Percentiles rank a stretch among this genome's conserved stretches.
Evolutionary conservation across 2,113 vertebrate genomes (phyloP).

Genomic region (Thomomys bottae): DNA sequence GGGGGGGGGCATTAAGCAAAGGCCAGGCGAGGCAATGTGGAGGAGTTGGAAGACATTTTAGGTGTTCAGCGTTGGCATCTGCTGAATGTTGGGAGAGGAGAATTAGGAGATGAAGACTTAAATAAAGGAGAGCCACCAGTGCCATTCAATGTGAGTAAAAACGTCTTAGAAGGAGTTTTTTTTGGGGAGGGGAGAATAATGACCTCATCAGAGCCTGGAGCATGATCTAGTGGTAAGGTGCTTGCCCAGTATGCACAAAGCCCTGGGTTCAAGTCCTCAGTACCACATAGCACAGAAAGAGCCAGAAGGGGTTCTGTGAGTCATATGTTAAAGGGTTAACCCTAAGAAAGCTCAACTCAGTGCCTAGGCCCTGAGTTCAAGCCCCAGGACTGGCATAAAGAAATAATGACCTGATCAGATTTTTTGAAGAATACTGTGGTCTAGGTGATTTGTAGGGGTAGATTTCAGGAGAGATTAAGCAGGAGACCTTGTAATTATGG

Average conservation of each 20-base stretch:
- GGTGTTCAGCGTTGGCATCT: not conserved
- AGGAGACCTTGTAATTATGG: not conserved
- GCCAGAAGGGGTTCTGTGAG: too few species aligned
- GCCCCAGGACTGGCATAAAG: too few species aligned
- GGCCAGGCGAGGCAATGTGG: not conserved
- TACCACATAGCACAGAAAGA: too few species aligned
- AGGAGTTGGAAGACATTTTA: not conserved
- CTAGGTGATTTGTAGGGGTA: not conserved
- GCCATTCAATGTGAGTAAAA: not conserved
- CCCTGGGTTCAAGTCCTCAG: too few species aligned
- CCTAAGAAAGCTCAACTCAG: too few species aligned
- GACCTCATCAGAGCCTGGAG: not conserved
- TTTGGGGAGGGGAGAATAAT: constrained; percentile 23
- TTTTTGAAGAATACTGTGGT: not conserved
- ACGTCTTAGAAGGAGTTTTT: not conserved
- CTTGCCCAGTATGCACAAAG: too few species aligned
- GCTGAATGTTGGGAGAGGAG: not conserved
- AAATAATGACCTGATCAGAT: not conserved
- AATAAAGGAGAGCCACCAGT: not conserved
- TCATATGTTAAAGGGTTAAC: too few species aligned
- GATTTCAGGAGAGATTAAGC: too few species aligned
- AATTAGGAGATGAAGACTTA: not conserved
- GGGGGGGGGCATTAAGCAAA: too few species aligned
- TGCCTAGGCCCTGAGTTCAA: too few species aligned
- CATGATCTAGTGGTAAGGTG: too few species aligned